phyloP scores from a whole-genome alignment of 2,113 vertebrate genomes.

The Dunckerocampus dactyliophorus region DNA sequence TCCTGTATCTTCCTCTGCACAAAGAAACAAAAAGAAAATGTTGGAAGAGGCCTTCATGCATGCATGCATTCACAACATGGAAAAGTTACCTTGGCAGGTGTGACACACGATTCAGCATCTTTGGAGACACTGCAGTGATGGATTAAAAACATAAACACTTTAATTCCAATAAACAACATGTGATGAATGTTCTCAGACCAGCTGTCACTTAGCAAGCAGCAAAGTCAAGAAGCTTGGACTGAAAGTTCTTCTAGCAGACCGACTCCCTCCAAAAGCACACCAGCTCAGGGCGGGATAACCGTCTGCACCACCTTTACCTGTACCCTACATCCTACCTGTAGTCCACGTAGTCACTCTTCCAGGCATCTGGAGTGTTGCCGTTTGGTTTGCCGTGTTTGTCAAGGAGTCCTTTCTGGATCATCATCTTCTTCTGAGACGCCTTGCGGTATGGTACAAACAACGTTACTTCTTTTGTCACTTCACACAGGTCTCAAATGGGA shows the following conservation, averaged over 20 bases:
- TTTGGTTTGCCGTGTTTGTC: slow-evolving; percentile 92
- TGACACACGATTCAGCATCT: not conserved
- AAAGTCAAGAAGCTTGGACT: slow-evolving; percentile 4
- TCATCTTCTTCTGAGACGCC: slow-evolving; percentile 93
- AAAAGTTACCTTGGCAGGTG: slow-evolving; percentile 44
- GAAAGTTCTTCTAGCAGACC: slow-evolving; percentile 53
- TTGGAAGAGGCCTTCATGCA: too few relatives aligned
- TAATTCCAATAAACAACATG: not conserved
- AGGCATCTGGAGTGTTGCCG: slow-evolving; percentile 78
- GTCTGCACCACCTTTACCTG: slow-evolving; percentile 32
- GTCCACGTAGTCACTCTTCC: slow-evolving; percentile 83
- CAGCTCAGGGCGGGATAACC: slow-evolving; percentile 54
- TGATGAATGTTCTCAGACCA: slow-evolving; percentile 31
- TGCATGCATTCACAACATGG: too few relatives aligned
- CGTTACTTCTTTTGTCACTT: not conserved
- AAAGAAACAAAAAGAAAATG: too few relatives aligned
- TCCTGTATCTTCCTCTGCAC: slow-evolving; percentile 57
- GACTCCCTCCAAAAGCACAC: slow-evolving; percentile 56
- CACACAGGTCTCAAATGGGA: not conserved
- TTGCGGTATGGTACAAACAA: slow-evolving; percentile 38
- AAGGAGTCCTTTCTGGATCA: slow-evolving; percentile 92
- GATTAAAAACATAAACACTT: not conserved
- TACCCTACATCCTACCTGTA: slow-evolving; percentile 58
- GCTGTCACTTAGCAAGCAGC: slow-evolving; percentile 12
- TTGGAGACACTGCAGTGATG: slow-evolving; percentile 18